Percentiles rank a stretch among this genome's conserved stretches.
These are phyloP conservation scores for Hermaeophaga mercurialis DNA, from an alignment of 2,888 invertebrate species.

Conservation along the genomic window DNA sequence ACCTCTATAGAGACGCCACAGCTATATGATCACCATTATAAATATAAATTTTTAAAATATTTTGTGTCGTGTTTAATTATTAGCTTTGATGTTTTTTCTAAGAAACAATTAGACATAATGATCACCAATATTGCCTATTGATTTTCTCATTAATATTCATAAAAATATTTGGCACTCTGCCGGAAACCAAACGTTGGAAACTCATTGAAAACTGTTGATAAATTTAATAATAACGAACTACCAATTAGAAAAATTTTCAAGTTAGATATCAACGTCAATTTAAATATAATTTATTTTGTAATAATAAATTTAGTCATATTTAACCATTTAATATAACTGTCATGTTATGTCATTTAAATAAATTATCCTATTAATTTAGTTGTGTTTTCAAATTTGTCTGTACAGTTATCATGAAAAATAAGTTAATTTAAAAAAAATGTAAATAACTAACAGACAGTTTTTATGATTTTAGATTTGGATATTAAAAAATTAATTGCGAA, in stretches of 20 bases:
- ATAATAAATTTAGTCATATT: conserved; percentile 3
- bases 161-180: neutral
- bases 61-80: no score
- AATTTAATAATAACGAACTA: neutral
- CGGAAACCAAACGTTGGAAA: neutral
- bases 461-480: no score
- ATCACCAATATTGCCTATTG: neutral
- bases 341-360: neutral
- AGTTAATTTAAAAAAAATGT: neutral
- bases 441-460: conserved; percentile 3
- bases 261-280: conserved; percentile 2
- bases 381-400: neutral
- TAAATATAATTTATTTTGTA: neutral
- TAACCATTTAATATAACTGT: conserved; percentile 6
- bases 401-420: conserved; percentile 3
- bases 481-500: no score
- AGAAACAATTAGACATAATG: neutral
- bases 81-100: no score
- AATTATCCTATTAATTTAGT: no score
- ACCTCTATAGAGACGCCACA: no score
- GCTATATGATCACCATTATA: no score
- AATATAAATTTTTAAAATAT: no score
- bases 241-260: neutral
- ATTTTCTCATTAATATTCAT: neutral
- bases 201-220: neutral